Evolutionary conservation across 2,113 vertebrate genomes (phyloP).

Genomic region (Bettongia penicillata): DNA sequence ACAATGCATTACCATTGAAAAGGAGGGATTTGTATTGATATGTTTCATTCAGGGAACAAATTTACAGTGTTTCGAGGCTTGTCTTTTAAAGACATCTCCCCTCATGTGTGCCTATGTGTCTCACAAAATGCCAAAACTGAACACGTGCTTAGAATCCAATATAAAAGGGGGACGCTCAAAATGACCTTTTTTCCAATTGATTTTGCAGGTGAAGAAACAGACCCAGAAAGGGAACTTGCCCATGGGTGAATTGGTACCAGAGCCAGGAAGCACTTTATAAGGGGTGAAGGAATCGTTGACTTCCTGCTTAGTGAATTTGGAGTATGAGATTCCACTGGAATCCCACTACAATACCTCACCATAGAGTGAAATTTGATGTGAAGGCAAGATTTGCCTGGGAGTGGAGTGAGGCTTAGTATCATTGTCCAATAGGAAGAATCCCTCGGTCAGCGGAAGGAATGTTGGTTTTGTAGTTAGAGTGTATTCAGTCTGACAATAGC

Average conservation of each 20-base stretch:
- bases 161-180: not conserved
- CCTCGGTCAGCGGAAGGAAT: not conserved
- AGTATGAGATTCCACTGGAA: not conserved
- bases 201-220: not conserved
- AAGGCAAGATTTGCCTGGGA: not conserved
- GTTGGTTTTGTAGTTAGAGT: not conserved
- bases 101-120: not conserved
- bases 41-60: not conserved
- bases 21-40: not conserved
- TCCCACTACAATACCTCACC: not conserved
- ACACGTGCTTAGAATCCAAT: not conserved
- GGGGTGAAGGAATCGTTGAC: not conserved
- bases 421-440: not conserved
- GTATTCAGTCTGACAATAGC: not conserved
- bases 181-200: not conserved
- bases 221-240: not conserved
- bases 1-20: not conserved
- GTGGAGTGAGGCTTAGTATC: not conserved
- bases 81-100: not conserved
- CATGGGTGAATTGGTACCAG: not conserved
- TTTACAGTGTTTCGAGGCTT: not conserved
- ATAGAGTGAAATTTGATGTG: not conserved
- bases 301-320: not conserved
- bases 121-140: not conserved
- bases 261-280: not conserved